Conservation (phyloP, 2,113 vertebrate genomes). For the Seriola quinqueradiata region DNA sequence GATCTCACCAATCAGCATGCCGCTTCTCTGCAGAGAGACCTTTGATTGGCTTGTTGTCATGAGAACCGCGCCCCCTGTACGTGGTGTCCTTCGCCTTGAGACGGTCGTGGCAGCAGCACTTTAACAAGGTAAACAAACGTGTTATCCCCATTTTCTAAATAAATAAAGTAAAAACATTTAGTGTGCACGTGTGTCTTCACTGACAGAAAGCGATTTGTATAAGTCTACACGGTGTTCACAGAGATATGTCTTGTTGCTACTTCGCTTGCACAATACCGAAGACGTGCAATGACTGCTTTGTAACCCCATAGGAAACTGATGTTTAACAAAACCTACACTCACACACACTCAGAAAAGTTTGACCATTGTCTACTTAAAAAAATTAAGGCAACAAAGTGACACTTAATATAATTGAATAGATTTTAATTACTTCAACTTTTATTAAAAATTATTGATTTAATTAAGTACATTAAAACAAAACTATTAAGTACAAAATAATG, state of each 20-base stretch:
- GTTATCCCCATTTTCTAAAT: not conserved
- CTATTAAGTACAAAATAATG: too few relatives aligned
- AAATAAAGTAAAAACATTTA: not conserved
- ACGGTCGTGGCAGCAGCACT: not conserved
- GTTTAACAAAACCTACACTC: not conserved
- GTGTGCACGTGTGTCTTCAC: not conserved
- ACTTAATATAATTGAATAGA: too few relatives aligned
- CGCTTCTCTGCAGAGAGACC: accelerated
- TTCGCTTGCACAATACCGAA: not conserved
- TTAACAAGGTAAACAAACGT: constrained; percentile 27
- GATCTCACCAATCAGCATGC: constrained; percentile 6
- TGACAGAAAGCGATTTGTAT: not conserved
- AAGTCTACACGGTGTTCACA: not conserved
- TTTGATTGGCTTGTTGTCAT: constrained; percentile 31
- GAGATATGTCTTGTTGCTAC: too few relatives aligned
- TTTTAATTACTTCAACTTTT: too few relatives aligned
- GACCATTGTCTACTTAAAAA: too few relatives aligned
- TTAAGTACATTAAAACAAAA: too few relatives aligned
- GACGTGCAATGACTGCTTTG: constrained; percentile 14
- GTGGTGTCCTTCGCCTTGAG: not conserved
- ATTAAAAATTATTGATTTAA: too few relatives aligned
- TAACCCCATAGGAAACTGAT: not conserved
- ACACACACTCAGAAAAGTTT: too few relatives aligned
- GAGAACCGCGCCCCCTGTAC: not conserved
- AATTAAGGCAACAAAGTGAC: too few relatives aligned